phyloP scores from a whole-genome alignment of 2,888 invertebrate species.

The Eupithecia inturbata region DNA sequence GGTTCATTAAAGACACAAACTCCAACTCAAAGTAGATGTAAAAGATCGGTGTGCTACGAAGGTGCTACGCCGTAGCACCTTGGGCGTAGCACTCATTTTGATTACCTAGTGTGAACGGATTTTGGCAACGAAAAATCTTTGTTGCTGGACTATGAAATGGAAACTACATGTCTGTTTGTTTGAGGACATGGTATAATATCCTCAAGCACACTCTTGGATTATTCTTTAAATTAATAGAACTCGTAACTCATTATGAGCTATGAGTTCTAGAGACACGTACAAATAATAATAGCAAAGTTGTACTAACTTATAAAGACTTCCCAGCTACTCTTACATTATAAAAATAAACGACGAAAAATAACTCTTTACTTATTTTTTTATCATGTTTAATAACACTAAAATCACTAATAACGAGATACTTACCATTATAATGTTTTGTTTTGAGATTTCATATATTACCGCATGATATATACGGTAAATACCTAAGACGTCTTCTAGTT shows the following conservation, averaged over 20 bases:
- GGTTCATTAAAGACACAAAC: too few relatives aligned
- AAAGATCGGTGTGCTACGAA: conserved; percentile 45
- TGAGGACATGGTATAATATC: background rate
- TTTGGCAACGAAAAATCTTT: background rate
- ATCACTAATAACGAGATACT: background rate
- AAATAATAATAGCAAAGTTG: background rate
- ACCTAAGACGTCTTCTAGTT: background rate
- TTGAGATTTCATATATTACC: background rate
- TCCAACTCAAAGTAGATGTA: background rate
- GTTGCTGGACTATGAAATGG: background rate
- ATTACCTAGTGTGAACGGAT: conserved; percentile 6
- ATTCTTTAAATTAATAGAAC: background rate
- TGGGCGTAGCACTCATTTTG: conserved; percentile 2
- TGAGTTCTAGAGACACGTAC: background rate
- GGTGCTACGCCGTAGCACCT: conserved; percentile 38
- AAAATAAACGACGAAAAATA: background rate
- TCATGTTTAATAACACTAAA: background rate
- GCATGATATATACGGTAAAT: too few relatives aligned
- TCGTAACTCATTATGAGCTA: too few relatives aligned
- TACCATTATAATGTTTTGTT: background rate
- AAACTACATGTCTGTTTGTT: background rate
- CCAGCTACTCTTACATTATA: background rate
- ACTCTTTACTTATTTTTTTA: background rate
- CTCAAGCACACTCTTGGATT: background rate
- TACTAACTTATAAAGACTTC: background rate